Conservation (phyloP, 2,113 vertebrate species). For the Garra rufa region DNA sequence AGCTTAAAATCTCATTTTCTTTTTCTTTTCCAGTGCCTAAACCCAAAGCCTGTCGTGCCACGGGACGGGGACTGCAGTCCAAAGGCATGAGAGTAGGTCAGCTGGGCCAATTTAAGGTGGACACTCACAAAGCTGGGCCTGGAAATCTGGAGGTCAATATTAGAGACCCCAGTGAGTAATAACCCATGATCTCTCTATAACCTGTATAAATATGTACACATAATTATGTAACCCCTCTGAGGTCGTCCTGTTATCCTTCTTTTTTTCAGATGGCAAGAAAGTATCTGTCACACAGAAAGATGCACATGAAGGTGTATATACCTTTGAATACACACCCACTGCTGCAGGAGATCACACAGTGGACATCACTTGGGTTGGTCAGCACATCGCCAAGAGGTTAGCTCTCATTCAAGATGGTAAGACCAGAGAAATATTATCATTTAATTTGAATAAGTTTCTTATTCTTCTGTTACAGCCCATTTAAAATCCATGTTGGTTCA, state of each 20-base stretch:
- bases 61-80: slow-evolving; percentile 81
- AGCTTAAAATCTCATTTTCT: not conserved
- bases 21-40: slow-evolving; percentile 72
- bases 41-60: slow-evolving; percentile 78
- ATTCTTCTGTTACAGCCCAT: slow-evolving; percentile 72
- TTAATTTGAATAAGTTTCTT: not conserved
- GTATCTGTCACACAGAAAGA: not conserved
- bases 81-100: slow-evolving; percentile 81
- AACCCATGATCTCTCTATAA: not conserved
- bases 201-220: not conserved
- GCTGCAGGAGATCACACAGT: slow-evolving; percentile 17
- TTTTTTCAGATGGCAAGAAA: not conserved
- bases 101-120: slow-evolving; percentile 83
- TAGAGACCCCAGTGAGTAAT: slow-evolving; percentile 83
- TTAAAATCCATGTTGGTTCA: slow-evolving; percentile 81
- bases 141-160: slow-evolving; percentile 78
- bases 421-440: not conserved
- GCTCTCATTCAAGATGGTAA: not conserved
- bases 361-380: slow-evolving; percentile 3
- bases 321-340: slow-evolving; percentile 8
- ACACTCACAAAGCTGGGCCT: slow-evolving; percentile 80
- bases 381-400: slow-evolving; percentile 8
- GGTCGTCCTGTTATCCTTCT: not conserved
- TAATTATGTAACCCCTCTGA: not conserved
- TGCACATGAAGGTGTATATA: not conserved